Conservation (phyloP, 2,888 invertebrate genomes). For the Hydroisotoma schaefferi region DNA sequence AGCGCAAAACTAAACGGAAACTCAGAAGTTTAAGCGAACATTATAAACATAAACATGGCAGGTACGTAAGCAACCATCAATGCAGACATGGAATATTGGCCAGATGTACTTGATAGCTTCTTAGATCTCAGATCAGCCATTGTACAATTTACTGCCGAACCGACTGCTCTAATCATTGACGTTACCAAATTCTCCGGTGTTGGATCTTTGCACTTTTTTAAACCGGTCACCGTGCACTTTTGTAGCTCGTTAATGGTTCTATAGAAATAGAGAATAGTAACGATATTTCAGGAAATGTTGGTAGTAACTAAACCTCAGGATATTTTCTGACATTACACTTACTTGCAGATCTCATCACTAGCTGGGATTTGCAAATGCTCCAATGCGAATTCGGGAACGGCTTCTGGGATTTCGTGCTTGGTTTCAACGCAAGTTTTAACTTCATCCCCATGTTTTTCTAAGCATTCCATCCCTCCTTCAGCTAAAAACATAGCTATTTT, state of each 20-base stretch:
- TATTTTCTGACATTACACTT: not conserved
- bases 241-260: constrained; percentile 7
- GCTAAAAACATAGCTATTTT: constrained; percentile 43
- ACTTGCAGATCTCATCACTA: constrained; percentile 34
- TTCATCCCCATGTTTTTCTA: constrained; percentile 40
- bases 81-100: too few relatives aligned
- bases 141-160: constrained; percentile 37
- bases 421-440: constrained; percentile 40
- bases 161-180: constrained; percentile 42
- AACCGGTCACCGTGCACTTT: constrained; percentile 32
- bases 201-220: constrained; percentile 41
- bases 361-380: constrained; percentile 15
- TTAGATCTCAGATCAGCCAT: too few relatives aligned
- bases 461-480: constrained; percentile 44
- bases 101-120: too few relatives aligned
- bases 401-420: constrained; percentile 19
- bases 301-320: not conserved
- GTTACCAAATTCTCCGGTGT: constrained; percentile 47
- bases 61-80: too few relatives aligned
- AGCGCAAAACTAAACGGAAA: too few relatives aligned
- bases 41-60: too few relatives aligned
- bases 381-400: not conserved
- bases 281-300: not conserved
- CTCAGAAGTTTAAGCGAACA: too few relatives aligned
- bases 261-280: not conserved